Conservation (phyloP, 2,888 invertebrate genomes). For the Callyntrura sp. region DNA sequence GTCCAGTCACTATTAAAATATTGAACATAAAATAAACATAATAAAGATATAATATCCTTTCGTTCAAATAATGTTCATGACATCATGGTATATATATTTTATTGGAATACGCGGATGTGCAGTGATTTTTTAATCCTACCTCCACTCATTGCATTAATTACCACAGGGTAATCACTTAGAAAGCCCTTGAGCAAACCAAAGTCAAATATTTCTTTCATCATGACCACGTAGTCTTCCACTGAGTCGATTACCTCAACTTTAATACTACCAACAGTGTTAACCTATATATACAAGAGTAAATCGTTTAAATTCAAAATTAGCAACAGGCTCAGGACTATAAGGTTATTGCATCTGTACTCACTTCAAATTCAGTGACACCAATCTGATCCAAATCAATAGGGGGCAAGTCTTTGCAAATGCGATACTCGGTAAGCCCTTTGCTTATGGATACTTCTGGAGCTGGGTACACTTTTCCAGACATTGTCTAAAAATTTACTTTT, state of each 20-base stretch:
- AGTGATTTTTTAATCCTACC: no score
- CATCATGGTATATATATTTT: no score
- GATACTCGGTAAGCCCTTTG: constrained; percentile 92
- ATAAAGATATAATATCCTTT: no score
- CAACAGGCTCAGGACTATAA: no score
- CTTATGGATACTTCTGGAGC: constrained; percentile 87
- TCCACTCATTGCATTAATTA: constrained; percentile 98
- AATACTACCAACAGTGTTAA: constrained; percentile 90
- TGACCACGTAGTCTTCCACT: constrained; percentile 93
- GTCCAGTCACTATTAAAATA: constrained; percentile 99
- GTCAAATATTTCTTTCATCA: constrained; percentile 99
- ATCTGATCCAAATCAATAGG: constrained; percentile 91
- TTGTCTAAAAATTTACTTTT: not conserved
- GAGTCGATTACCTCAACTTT: constrained; percentile 96
- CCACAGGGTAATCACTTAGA: constrained; percentile 92
- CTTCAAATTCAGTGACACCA: constrained; percentile 89
- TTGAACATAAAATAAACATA: no score
- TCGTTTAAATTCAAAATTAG: constrained; percentile 8
- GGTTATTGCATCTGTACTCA: no score
- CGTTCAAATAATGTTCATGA: no score
- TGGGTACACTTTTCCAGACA: constrained; percentile 64
- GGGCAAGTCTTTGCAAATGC: constrained; percentile 90
- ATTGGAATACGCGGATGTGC: no score
- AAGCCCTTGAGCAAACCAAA: constrained; percentile 92
- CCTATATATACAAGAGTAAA: constrained; percentile 85